phyloP scores from a whole-genome alignment of 1,140 invertebrate species.

The Phenacoccus solenopsis region DNA sequence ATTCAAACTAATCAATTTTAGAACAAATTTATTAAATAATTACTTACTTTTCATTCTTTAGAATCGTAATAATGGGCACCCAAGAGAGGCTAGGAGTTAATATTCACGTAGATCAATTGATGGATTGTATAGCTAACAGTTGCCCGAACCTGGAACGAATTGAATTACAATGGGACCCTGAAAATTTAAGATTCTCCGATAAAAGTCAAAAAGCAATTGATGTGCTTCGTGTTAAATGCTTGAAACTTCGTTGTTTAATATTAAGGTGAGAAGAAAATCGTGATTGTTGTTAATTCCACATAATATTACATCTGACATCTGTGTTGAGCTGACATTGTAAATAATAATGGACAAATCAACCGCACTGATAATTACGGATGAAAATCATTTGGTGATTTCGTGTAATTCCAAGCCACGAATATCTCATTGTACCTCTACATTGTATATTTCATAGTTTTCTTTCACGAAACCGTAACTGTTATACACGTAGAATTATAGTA shows the following conservation, averaged over 20 bases:
- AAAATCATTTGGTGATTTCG: no score
- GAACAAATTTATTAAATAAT: not conserved
- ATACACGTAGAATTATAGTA: no score
- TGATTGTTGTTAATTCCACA: no score
- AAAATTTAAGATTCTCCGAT: constrained; percentile 94
- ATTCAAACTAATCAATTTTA: not conserved
- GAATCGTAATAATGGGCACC: constrained; percentile 94
- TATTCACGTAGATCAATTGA: constrained; percentile 91
- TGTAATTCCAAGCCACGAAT: no score
- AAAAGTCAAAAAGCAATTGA: constrained; percentile 97
- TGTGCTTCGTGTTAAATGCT: constrained; percentile 73
- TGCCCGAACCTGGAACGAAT: constrained; percentile 78
- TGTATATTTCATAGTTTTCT: no score
- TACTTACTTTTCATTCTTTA: constrained; percentile 35
- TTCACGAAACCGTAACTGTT: no score
- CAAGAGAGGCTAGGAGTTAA: constrained; percentile 90
- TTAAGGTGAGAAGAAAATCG: constrained; percentile 47
- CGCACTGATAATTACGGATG: no score
- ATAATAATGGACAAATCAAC: no score
- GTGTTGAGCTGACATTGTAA: no score
- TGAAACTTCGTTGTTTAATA: constrained; percentile 68
- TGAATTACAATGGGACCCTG: constrained; percentile 95
- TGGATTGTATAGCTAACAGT: constrained; percentile 93
- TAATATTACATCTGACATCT: no score
- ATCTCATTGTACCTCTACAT: no score